These are phyloP conservation scores for Athalia circularis DNA, from an alignment of 2,888 invertebrate species.

Conservation along the genomic window DNA sequence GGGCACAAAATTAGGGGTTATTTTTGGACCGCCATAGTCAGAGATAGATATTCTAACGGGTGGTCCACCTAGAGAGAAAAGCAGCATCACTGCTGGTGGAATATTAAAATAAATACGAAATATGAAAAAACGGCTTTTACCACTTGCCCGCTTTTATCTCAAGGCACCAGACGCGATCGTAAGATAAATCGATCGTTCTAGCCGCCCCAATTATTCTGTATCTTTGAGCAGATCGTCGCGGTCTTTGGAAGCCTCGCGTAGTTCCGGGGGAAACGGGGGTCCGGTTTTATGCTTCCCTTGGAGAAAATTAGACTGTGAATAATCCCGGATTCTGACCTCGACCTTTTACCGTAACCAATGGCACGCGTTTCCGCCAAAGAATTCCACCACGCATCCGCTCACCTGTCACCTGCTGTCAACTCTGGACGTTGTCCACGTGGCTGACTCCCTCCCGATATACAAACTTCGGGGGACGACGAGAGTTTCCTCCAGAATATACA, in stretches of 20 bases:
- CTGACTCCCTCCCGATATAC: not conserved
- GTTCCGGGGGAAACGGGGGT: too few species aligned
- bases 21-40: conserved; percentile 34
- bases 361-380: conserved; percentile 45
- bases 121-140: too few species aligned
- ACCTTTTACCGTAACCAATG: conserved; percentile 20
- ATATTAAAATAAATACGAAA: not conserved
- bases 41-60: conserved; percentile 32
- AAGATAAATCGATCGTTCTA: too few species aligned
- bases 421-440: conserved; percentile 25
- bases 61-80: not conserved
- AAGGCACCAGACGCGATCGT: too few species aligned
- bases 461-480: not conserved
- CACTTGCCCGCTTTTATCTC: too few species aligned
- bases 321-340: conserved; percentile 15
- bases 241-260: too few species aligned
- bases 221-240: too few species aligned
- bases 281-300: not conserved
- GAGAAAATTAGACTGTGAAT: not conserved
- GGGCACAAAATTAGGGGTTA: conserved; percentile 44
- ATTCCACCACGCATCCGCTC: conserved; percentile 41
- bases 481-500: not conserved
- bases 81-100: not conserved
- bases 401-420: conserved; percentile 43
- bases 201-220: too few species aligned